Base-by-base conservation (phyloP, 53 echinoderm and acorn worm genomes). In the Echinometra lucunter region DNA sequence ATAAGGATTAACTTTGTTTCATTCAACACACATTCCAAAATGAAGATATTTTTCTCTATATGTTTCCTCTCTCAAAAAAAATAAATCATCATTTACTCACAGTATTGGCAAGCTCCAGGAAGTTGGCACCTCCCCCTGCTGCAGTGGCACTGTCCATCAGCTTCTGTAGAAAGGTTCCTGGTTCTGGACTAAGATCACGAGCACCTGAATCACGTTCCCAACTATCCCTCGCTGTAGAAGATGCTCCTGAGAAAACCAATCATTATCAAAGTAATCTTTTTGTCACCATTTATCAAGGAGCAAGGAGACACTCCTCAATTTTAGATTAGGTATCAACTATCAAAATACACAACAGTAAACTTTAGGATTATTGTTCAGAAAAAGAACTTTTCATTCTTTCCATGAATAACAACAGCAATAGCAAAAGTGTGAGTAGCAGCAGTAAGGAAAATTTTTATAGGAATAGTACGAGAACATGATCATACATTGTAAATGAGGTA, bases 171-270 rank as follows among this genome's bases (percentile, higher is more conserved):
- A 96, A 98, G 10, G 97, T 83, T 60, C 96, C 97, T 45, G 98
- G 98, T 85, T 98, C 98, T 1, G 98, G 98, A 66, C 98, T 98
- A 90, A 98, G 95, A 87, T 98, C 98, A 49, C 96, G 89, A 8
- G 98, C 98, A 47, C 98, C 98, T 3, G 98, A 98, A 83, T 97
- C 97, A 75, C 95, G 38, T 89, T 98, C 98, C 98, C 96, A 97
- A 82, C 97, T 97, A 60, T 97, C 97, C 89, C 96, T 96, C 17
- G 96, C 97, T 5, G 97, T 94, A 23, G 98, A 97, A 23, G 97
- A 97, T 78, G 78, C 78, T 42, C 78, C 78, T 78, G 78, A 40
- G 42, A 42, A 21, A 23, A 21, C 19, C 38, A 78, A 78, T 40
- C 78, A 78, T 78, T 5, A 78, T 42, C 38, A 78, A 23, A 40